Evolutionary conservation across 1,140 invertebrate species (phyloP), one percentile per base, ranked within the genome.

Genomic region (Apis dorsata): DNA sequence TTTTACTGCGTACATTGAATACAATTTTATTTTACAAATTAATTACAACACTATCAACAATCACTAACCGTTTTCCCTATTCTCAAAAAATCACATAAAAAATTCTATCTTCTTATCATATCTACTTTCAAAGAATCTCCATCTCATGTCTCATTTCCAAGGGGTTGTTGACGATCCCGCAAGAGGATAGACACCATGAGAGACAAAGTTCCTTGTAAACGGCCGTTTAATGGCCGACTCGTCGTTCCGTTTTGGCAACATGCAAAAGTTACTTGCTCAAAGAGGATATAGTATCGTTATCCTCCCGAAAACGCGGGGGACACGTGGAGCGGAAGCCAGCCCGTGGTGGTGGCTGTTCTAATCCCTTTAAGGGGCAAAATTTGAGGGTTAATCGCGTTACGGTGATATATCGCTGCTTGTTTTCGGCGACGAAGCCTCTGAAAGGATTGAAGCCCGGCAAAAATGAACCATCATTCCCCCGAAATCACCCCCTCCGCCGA

Each of bases 381-480:
- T 84, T 78, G 83, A 84, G 68, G 79, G 77, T 79, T 78, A 83
- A 87, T 87, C 88, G 80, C 68, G 74, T 85, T 88, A 87, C 66
- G 71, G 72, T 83, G 89, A 84, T 85, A 75, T 62, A 80, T 86
- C 79, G 79, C 75, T 70, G 70, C 63, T 77, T 81, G 81, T 89
- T 89, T 91, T 88, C 65, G 84, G 72, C 71, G 83, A 80, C 73
- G 90, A 91, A 91, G 85, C 90, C 90, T 79, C 71, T 87, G 83
- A 90, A 91, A 86, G 82, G 70, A 85, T 88, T 66, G 90, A 91
- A 91, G 86, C 90, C 90, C 51, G 81, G 85, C 83, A 86, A 88
- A 90, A 85, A 88, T 88, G 71, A 84, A 68, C 79, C 71, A 75
- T 74, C 60, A 60, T 65, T 68, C 51, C 66, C 53, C 34, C 71